Evolutionary conservation across 1,140 invertebrate genomes (phyloP).

Genomic region (Papilio xuthus): DNA sequence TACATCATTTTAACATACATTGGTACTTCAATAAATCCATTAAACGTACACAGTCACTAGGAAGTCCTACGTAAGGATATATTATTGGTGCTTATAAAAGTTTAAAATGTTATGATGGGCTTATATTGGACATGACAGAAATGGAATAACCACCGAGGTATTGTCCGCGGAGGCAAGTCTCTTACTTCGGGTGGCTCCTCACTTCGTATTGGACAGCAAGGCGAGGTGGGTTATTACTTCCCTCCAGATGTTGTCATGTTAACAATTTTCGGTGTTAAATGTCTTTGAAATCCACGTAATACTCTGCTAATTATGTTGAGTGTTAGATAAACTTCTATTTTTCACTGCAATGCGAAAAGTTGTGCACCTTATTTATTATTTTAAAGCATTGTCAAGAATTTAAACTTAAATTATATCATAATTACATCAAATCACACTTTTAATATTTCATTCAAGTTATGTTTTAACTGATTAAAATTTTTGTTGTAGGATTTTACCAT

Average conservation of each 20-base stretch:
- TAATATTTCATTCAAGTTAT: neutral
- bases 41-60: neutral
- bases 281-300: constrained; percentile 60
- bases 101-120: constrained; percentile 40
- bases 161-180: constrained; percentile 87
- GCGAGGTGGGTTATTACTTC: constrained; percentile 71
- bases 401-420: neutral
- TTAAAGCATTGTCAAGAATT: neutral
- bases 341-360: constrained; percentile 15
- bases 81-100: neutral
- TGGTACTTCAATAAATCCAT: neutral
- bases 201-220: constrained; percentile 60
- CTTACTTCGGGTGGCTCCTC: constrained; percentile 73
- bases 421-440: neutral
- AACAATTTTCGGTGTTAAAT: constrained; percentile 60
- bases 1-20: constrained; percentile 43
- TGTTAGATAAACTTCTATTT: constrained; percentile 22
- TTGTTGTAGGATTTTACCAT: neutral
- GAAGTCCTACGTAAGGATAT: neutral
- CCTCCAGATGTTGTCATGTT: constrained; percentile 52
- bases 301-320: constrained; percentile 54
- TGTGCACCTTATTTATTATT: neutral
- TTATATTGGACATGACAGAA: constrained; percentile 83
- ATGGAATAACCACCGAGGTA: constrained; percentile 90
- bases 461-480: neutral